phyloP scores from a whole-genome alignment of 2,113 vertebrate species.

The rat (Rattus norvegicus) region DNA sequence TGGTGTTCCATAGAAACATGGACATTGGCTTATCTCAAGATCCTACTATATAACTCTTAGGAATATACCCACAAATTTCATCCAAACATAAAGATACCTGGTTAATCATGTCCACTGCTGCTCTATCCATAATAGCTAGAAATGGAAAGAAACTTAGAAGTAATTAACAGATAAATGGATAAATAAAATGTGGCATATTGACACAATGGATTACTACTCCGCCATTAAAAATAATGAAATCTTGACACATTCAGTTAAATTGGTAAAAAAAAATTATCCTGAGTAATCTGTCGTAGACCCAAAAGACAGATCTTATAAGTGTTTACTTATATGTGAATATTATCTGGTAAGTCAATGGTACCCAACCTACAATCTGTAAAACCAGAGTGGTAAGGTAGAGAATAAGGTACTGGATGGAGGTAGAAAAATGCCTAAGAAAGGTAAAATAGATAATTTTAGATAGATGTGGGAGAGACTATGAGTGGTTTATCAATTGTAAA shows the following conservation, averaged over 20 bases:
- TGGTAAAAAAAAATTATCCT: background rate
- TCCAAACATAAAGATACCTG: background rate
- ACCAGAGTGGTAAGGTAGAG: background rate
- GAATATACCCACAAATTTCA: background rate
- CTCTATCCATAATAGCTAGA: background rate
- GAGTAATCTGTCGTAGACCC: background rate
- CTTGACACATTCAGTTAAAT: background rate
- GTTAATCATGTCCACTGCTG: background rate
- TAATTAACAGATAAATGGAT: background rate
- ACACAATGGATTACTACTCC: background rate
- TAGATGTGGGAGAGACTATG: background rate
- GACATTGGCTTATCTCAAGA: background rate
- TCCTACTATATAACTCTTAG: background rate
- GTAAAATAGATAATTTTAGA: background rate
- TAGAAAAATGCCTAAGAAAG: background rate
- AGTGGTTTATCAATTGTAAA: background rate
- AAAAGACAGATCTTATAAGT: background rate
- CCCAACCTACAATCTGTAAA: background rate
- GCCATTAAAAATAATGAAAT: background rate
- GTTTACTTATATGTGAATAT: background rate
- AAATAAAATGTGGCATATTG: background rate
- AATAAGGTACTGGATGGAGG: background rate
- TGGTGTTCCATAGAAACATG: background rate
- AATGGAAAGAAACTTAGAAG: background rate
- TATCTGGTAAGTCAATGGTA: background rate